Evolutionary conservation across 2,797 vertebrate genomes (phyloP).

Genomic region (Denticeps clupeoides): DNA sequence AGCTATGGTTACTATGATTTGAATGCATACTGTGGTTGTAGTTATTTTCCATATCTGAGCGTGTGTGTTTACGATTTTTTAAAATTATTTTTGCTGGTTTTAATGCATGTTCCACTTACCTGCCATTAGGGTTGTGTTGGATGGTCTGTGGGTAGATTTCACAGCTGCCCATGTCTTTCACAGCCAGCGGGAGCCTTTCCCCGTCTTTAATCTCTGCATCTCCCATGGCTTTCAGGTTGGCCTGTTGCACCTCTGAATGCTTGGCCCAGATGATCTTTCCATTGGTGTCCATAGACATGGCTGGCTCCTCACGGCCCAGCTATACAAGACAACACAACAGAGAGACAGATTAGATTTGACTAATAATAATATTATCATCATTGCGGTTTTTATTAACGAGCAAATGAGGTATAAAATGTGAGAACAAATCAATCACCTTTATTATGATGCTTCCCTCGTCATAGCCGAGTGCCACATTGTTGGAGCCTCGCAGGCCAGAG

Average conservation of each 20-base stretch:
- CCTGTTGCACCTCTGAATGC: conserved; percentile 93
- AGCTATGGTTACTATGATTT: too few relatives aligned
- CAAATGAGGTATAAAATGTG: too few relatives aligned
- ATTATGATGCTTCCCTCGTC: conserved; percentile 98
- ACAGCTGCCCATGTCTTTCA: conserved; percentile 98
- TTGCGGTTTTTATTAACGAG: too few relatives aligned
- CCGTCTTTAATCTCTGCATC: conserved; percentile 95
- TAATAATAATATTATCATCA: too few relatives aligned
- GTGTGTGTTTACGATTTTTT: too few relatives aligned
- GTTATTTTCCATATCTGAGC: too few relatives aligned
- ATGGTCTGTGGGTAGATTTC: conserved; percentile 98
- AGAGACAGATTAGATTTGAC: not conserved
- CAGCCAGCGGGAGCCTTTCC: conserved; percentile 84
- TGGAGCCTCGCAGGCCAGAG: conserved; percentile 85
- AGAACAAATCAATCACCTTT: conserved; percentile 82
- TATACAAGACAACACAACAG: conserved; percentile 26
- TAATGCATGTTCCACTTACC: conserved; percentile 55
- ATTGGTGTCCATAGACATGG: conserved; percentile 97
- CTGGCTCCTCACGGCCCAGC: conserved; percentile 94
- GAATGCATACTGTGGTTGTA: not conserved
- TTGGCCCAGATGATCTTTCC: conserved; percentile 98
- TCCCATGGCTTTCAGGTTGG: conserved; percentile 96
- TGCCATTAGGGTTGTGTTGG: conserved; percentile 93
- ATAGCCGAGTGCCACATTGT: conserved; percentile 90
- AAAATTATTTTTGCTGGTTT: not conserved